Base-by-base conservation (phyloP, 2,113 vertebrate species). In the Pterocles orientalis region DNA sequence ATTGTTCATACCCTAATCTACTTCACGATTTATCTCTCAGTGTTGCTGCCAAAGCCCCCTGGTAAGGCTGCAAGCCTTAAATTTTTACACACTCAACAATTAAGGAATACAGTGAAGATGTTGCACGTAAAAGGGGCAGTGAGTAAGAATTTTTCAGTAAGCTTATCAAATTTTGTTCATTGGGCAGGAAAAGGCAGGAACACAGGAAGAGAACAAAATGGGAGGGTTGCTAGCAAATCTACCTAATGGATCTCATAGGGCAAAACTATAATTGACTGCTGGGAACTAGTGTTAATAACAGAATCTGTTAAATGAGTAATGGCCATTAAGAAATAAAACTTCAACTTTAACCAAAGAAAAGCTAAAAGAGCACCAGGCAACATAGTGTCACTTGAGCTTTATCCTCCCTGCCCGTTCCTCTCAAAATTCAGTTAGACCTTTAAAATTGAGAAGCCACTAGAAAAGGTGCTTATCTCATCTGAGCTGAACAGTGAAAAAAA, bases 91-190 rank as follows among this genome's bases (percentile, higher is more conserved):
- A 69, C 51, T 80, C 53, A 71, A 82, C 61, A 96, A 69, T 85
- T 95, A 96, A 97, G 70, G 47, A 92, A 93, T 78, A 86, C n/a
- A 86, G 88, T 23, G 72, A 97, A 97, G 91, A 51, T n/a, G 18
- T 18, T 56, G 58, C 58, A 77, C 19, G 33, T 79, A 71, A 96
- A 92, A 76, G 34, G 20, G 80, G 65, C 54, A 79, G 39, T 17
- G 34, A 65, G 23, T 50, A 70, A 88, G 85, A 95, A 85, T 86
- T 95, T 94, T 93, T 90, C 90, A 80, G 66, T 83, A 96, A 90
- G 78, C 50, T 56, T 82, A 95, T 89, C 92, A 65, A 94, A 92
- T 92, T 91, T 84, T 96, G 65, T 97, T 89, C 86, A 92, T 93
- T 96, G 93, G 75, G 36, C 45, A 91, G 26, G 31, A 64, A 85